A percentile compares a stretch with the other conserved stretches of the same genome.
Conservation (phyloP, 2,113 vertebrate genomes). For the Pteruthius melanotis region DNA sequence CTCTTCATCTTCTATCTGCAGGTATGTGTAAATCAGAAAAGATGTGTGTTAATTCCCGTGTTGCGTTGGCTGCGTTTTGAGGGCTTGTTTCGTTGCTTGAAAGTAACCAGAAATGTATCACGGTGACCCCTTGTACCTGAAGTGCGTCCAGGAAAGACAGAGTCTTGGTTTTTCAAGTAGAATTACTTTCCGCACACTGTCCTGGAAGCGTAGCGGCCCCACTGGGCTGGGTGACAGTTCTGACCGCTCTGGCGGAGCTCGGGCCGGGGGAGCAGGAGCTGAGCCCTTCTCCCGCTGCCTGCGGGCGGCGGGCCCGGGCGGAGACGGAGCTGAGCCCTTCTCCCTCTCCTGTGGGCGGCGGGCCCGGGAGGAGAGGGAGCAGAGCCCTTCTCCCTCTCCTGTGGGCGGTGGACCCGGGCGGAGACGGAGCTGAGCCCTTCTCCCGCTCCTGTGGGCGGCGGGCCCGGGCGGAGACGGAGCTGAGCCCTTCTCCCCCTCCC, state of each 20-base stretch:
- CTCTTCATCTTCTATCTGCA: fast-evolving
- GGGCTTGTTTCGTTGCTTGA: background rate
- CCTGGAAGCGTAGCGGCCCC: background rate
- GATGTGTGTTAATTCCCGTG: fast-evolving
- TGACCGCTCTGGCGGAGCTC: background rate
- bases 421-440: background rate
- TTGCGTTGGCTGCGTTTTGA: background rate
- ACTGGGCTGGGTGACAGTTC: background rate
- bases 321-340: background rate
- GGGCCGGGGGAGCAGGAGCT: background rate
- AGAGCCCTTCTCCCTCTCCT: no score
- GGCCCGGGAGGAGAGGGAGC: background rate
- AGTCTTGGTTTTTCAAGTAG: background rate
- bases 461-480: background rate
- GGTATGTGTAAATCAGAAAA: background rate
- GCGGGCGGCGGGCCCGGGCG: background rate
- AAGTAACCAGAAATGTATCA: fast-evolving
- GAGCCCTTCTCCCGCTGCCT: background rate
- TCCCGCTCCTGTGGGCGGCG: background rate
- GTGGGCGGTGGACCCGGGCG: background rate
- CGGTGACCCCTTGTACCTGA: background rate
- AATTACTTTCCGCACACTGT: fast-evolving
- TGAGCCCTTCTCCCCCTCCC: background rate
- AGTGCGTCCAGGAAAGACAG: background rate
- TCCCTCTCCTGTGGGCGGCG: background rate